Evolutionary conservation across 2,888 invertebrate species (phyloP), one percentile per base, ranked within the genome.

Genomic region (Drosophila planitibia): DNA sequence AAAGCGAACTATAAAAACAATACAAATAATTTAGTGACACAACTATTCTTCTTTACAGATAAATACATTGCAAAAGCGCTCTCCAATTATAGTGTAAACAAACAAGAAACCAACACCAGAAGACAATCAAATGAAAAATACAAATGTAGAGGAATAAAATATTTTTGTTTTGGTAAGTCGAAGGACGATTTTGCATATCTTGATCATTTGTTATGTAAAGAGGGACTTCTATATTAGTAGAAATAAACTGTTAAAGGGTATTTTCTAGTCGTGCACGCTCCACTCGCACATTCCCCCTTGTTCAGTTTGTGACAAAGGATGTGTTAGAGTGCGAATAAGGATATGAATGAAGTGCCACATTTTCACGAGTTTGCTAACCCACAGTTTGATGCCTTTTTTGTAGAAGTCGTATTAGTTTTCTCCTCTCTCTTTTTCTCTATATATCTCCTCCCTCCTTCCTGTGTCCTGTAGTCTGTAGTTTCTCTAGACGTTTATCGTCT

Each of bases 291-390:
- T n/a, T 22, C 9, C 16, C 22, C 5, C 28, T 30, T 53, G 12
- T 14, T 49, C 25, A 19, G 19, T 19, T 44, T 47, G n/a, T 44
- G 39, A 22, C 16, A 32, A 41, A 35, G 41, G 53, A 25, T 58
- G 25, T 32, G 69, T 52, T 30, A 22, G 22, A 19, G 69, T 33
- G 62, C 57, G 63, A 64, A 69, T 62, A 70, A 69, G 85, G 72
- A 80, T 71, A 87, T 86, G 87, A 84, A 89, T 83, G 79, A 89
- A 84, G 87, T 85, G 90, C 62, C 71, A 84, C 70, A 71, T 81
- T 84, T 84, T 86, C 83, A 85, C 85, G 87, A 87, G 76, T 68
- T 76, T 74, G 70, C 74, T 72, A 65, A 62, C 35, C 59, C 60
- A 62, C 44, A 66, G 33, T 63, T 79, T 74, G 62, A 71, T 55